These are phyloP conservation scores for Gambusia holbrooki DNA, from an alignment of 2,113 vertebrate species.

Conservation along the genomic window DNA sequence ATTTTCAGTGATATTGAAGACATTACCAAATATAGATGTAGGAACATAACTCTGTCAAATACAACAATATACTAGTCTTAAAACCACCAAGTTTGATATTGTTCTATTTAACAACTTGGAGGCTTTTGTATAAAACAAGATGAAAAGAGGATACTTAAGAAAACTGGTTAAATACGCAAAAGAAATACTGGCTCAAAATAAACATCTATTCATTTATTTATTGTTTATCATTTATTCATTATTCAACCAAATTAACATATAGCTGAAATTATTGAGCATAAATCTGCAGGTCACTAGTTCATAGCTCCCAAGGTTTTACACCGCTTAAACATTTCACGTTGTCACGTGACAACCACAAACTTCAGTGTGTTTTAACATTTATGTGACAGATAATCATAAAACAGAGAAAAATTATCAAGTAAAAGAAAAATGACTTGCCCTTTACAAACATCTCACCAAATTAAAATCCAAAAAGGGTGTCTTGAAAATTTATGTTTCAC, in stretches of 20 bases:
- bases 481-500: no score
- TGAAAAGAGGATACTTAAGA: neutral
- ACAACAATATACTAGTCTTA: neutral
- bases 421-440: neutral
- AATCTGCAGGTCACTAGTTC: neutral
- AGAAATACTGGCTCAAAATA: neutral
- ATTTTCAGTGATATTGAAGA: neutral
- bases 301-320: neutral
- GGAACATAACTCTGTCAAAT: neutral
- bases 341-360: neutral
- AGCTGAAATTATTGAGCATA: neutral
- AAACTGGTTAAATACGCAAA: neutral
- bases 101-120: neutral
- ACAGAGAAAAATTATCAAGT: neutral
- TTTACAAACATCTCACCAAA: no score
- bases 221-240: no score
- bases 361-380: no score
- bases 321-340: neutral
- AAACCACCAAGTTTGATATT: neutral
- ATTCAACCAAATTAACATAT: neutral
- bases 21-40: neutral
- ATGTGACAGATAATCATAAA: neutral
- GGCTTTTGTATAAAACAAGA: neutral
- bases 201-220: neutral
- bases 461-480: no score